Conservation (phyloP, 1,140 invertebrate species). For the Eumeta japonica region DNA sequence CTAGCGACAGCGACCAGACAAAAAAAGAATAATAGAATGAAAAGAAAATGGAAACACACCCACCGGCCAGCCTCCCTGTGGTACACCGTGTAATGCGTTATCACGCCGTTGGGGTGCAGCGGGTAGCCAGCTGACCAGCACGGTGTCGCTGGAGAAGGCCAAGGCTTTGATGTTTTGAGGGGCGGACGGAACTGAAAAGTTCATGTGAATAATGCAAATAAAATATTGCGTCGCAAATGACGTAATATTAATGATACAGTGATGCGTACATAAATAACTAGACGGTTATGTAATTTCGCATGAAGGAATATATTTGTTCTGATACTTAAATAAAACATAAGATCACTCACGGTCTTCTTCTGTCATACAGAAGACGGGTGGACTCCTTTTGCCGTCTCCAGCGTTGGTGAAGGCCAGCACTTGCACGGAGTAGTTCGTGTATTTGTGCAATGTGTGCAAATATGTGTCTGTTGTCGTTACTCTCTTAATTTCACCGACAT, state of each 20-base stretch:
- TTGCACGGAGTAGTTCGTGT: constrained; percentile 78
- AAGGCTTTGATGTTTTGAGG: constrained; percentile 76
- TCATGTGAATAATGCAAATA: constrained; percentile 1
- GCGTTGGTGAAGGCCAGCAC: constrained; percentile 75
- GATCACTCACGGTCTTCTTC: constrained; percentile 70
- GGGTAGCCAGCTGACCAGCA: constrained; percentile 80
- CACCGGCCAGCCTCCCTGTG: constrained; percentile 67
- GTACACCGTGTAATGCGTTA: constrained; percentile 76
- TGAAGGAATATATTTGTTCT: too few relatives aligned
- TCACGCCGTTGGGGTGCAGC: constrained; percentile 68
- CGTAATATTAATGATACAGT: too few relatives aligned
- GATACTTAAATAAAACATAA: too few relatives aligned
- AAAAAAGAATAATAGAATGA: constrained; percentile 1
- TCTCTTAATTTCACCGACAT: constrained; percentile 70
- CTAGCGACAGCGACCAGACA: too few relatives aligned
- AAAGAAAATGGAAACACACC: too few relatives aligned
- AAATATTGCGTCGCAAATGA: too few relatives aligned
- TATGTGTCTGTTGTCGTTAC: constrained; percentile 78
- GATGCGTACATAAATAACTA: too few relatives aligned
- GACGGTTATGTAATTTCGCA: too few relatives aligned
- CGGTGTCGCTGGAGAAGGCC: constrained; percentile 64
- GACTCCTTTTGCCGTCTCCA: constrained; percentile 72
- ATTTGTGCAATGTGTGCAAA: constrained; percentile 66
- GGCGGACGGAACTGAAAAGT: constrained; percentile 71
- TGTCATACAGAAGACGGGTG: constrained; percentile 69